Base-by-base conservation (phyloP, 2,888 invertebrate genomes). In the Athrips mouffetella region DNA sequence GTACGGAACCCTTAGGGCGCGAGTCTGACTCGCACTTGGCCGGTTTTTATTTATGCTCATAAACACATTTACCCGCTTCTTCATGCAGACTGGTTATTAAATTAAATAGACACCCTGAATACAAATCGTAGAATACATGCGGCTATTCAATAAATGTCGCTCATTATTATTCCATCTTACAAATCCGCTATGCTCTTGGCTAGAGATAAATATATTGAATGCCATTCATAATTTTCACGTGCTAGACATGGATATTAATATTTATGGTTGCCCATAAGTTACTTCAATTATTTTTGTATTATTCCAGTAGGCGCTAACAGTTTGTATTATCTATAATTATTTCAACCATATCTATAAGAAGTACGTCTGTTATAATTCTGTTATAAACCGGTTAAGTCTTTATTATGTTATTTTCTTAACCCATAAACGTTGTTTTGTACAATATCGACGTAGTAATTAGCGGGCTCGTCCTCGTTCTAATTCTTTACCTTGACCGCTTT, bases 401-500 rank as follows among this genome's bases (percentile, higher is more conserved):
- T 15, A 13, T 2, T 25, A 23, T 25, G 11, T 40, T 25, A 6
- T 25, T 40, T 23, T 25, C 8, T 16, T 11, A n/a, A 10, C 37
- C 21, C 44, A 44, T 44, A 44, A 44, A 44, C 30, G 16, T 16
- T 23, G 25, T 42, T 57, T 57, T 55, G 47, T 55, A 60, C 54
- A 60, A 60, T 60, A 62, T 75, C 67, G 70, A 71, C 67, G 68
- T 68, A 69, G 62, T 82, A 86, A 85, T 86, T 86, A 86, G 78
- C 69, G 58, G 62, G 64, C 61, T 63, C 68, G 84, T 76, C 78
- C 83, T 78, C 80, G 76, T 81, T 85, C 75, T 75, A 74, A 71
- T 75, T 73, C 62, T 49, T 61, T 69, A 82, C 85, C 86, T 85
- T 86, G 86, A 85, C 87, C 85, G 59, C 63, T 83, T 85, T 81